Conservation (phyloP, 2,888 invertebrate species). For the Dysmachus trigonus region DNA sequence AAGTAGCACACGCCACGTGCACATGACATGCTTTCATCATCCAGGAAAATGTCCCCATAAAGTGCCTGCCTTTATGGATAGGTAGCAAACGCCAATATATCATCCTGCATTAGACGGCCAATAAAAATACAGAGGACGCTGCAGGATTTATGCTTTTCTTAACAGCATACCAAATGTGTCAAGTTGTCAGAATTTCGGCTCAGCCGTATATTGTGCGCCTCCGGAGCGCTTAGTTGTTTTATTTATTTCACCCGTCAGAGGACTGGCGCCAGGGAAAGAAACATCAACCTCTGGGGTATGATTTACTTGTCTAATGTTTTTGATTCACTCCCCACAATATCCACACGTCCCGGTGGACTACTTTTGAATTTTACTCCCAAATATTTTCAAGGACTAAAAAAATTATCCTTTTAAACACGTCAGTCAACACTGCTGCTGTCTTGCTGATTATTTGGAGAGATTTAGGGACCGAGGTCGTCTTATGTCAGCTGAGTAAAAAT, state of each 20-base stretch:
- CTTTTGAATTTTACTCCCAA: background rate
- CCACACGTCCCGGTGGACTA: background rate
- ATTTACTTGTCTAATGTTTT: background rate
- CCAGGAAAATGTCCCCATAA: conserved; percentile 12
- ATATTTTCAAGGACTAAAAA: background rate
- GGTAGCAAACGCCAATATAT: conserved; percentile 27
- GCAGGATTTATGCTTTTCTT: conserved; percentile 27
- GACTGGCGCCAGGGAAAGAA: background rate
- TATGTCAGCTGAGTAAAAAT: background rate
- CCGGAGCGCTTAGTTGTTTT: background rate
- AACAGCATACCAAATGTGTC: conserved; percentile 22
- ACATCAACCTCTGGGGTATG: background rate
- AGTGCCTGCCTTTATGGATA: background rate
- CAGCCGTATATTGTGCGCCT: background rate
- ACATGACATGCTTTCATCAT: background rate
- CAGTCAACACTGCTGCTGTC: background rate
- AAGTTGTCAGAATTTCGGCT: conserved; percentile 31
- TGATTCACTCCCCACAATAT: background rate
- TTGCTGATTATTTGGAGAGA: background rate
- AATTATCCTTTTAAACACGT: background rate
- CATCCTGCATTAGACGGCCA: conserved; percentile 26
- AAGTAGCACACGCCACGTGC: background rate
- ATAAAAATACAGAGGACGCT: conserved; percentile 20
- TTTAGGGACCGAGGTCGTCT: background rate
- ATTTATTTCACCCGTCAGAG: background rate